Evolutionary conservation across 2,113 vertebrate species (phyloP), one percentile per base, ranked within the genome.

Genomic region (Rhinopomastus cyanomelas): DNA sequence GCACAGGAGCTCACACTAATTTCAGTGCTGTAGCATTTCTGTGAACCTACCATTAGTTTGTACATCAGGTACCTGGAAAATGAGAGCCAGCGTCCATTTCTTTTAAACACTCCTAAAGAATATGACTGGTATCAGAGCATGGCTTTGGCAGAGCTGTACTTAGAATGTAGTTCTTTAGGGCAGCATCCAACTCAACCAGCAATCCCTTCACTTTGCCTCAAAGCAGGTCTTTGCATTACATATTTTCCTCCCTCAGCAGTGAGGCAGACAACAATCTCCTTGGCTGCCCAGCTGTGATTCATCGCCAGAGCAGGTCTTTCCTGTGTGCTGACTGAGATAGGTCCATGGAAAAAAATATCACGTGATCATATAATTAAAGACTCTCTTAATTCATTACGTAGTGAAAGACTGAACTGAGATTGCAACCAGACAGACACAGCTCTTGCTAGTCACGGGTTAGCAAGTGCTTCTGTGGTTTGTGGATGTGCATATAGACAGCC

Each of bases 231-330:
- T 56, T 34, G 84, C 79, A 34, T 82, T 68, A 39, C 87, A 11
- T 6, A 23, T 67, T 81, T 82, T 61, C 78, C 75, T 85, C 59
- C 67, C 81, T 66, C 77, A 21, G 88, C 88, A 88, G 77, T 1
- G 4, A 30, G 81, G 81, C 91, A 93, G 81, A 82, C 94, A 91
- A 11, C 59, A 39, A 32, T 25, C 92, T 92, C n/a, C 78, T 42
- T 18, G 57, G 81, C 91, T 93, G 87, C 91, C 87, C 81, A 34
- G 87, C 91, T 10, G 42, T 96, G 95, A 96, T 90, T 96, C 95
- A 96, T 42, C 4, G 2, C 87, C 6, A 16, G 92, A 96, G 95
- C 95, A 94, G 92, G 94, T 96, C 95, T 96, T 89, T 92, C 95
- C 91, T 93, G 95, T 95, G 95, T 89, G 92, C 92, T 79, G 80